Conservation (phyloP, 2,113 vertebrate species). For the Bostrychus sinensis region DNA sequence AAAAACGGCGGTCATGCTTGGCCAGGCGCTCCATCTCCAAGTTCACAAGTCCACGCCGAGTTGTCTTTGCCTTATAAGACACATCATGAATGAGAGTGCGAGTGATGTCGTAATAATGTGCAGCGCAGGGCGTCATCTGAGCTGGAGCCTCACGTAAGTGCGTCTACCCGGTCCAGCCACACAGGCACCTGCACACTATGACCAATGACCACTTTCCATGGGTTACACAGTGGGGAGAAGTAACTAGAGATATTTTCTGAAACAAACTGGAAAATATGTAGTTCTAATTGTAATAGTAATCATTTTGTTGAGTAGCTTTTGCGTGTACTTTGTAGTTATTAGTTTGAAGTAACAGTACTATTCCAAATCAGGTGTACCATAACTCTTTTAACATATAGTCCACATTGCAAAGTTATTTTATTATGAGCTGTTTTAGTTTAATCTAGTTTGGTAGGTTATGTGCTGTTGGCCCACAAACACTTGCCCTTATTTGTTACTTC, state of each 20-base stretch:
- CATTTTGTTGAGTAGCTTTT: too few species aligned
- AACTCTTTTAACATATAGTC: background rate
- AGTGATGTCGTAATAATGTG: slow-evolving; percentile 59
- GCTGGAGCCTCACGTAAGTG: slow-evolving; percentile 26
- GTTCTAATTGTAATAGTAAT: too few species aligned
- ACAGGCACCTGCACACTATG: slow-evolving; percentile 39
- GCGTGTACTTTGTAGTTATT: too few species aligned
- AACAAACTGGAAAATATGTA: too few species aligned
- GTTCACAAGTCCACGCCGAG: slow-evolving; percentile 46
- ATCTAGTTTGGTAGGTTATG: background rate
- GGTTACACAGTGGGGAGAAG: too few species aligned
- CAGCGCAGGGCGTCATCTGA: slow-evolving; percentile 46
- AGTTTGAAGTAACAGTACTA: too few species aligned
- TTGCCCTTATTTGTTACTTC: slow-evolving; percentile 39
- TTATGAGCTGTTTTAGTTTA: slow-evolving; percentile 11
- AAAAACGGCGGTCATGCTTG: slow-evolving; percentile 72
- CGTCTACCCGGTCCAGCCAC: slow-evolving; percentile 32
- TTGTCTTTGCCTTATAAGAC: slow-evolving; percentile 72
- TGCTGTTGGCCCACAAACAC: slow-evolving; percentile 50
- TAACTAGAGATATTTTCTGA: too few species aligned
- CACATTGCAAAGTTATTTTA: background rate
- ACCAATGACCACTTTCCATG: slow-evolving; percentile 19
- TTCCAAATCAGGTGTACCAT: too few species aligned
- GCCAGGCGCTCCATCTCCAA: slow-evolving; percentile 41
- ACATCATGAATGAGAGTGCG: slow-evolving; percentile 70